These are phyloP conservation scores for Nanorana parkeri DNA, from an alignment of 2,113 vertebrate species.

Conservation along the genomic window DNA sequence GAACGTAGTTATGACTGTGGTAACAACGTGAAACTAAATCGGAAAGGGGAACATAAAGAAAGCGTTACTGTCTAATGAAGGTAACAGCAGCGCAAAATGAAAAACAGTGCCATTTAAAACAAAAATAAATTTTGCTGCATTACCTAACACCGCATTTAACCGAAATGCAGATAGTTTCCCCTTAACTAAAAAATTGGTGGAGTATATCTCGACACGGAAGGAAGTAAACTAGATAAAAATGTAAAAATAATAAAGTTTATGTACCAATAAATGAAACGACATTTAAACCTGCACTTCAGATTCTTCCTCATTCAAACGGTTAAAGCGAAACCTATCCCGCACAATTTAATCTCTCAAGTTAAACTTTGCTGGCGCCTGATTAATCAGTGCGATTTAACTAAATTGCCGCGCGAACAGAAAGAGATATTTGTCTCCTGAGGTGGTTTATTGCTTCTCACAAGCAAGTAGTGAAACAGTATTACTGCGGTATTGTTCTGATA, in stretches of 20 bases:
- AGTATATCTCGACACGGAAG: constrained; percentile 8
- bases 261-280: constrained; percentile 46
- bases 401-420: not conserved
- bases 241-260: constrained; percentile 45
- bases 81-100: no score
- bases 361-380: constrained; percentile 29
- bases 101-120: no score
- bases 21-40: no score
- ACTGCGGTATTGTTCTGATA: not conserved
- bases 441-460: constrained; percentile 29
- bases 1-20: no score
- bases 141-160: not conserved
- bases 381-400: constrained; percentile 17
- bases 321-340: constrained; percentile 1
- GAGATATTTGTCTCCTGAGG: constrained; percentile 1
- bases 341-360: not conserved
- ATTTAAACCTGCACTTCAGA: constrained; percentile 21
- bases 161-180: not conserved
- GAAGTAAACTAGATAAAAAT: constrained; percentile 32
- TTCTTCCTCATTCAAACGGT: constrained; percentile 1
- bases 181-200: constrained; percentile 1
- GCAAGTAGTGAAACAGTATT: not conserved
- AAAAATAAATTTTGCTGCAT: not conserved
- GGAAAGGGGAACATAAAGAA: no score
- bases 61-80: no score